Base-by-base conservation (phyloP, 2,797 vertebrate species). In the Capromys pilorides region DNA sequence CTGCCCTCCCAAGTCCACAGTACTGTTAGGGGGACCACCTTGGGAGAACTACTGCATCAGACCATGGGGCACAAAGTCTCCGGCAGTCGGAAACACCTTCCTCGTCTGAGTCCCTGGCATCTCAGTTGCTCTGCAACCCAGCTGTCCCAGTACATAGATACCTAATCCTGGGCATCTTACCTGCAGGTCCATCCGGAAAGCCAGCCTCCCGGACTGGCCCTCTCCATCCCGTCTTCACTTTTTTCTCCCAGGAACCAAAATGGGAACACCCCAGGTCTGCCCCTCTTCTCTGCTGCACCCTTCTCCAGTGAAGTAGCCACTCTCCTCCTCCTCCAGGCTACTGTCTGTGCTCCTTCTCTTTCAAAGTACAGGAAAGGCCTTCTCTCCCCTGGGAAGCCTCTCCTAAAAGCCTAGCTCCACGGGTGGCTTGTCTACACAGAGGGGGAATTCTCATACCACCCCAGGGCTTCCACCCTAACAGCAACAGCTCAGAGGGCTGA, bases 251-350 rank as follows among this genome's bases (percentile, higher is more conserved):
- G 45, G 33, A n/a, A 75, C 33, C 12, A 24, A 80, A 28, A 45
- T 2, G 39, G 61, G 64, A 66, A n/a, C n/a, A 19, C 21, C 57
- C 12, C 13, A 33, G 1, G 1, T 28, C 4, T 33, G 2, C 4
- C 9, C 31, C 19, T 69, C 36, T 33, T 16, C 16, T 31, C 13
- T 12, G 36, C 0, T 7, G 12, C 28, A 59, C 51, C 0, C 7
- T 14, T 51, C 9, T 19, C 49, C 22, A 0, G 1, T 18, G 33
- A 78, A 26, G 22, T 0, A 1, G 19, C 11, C 0, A 1, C 31
- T 3, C 18, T 31, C 5, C 31, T 28, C 26, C 18, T 39, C 54
- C 5, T 9, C 71, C 33, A 22, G 31, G 69, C 31, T 26, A 9
- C 7, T 86, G n/a, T 57, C 28, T 54, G 54, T 26, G 66, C 28